Conservation (phyloP, 2,797 vertebrate species). For the Anomalospiza imberbis region DNA sequence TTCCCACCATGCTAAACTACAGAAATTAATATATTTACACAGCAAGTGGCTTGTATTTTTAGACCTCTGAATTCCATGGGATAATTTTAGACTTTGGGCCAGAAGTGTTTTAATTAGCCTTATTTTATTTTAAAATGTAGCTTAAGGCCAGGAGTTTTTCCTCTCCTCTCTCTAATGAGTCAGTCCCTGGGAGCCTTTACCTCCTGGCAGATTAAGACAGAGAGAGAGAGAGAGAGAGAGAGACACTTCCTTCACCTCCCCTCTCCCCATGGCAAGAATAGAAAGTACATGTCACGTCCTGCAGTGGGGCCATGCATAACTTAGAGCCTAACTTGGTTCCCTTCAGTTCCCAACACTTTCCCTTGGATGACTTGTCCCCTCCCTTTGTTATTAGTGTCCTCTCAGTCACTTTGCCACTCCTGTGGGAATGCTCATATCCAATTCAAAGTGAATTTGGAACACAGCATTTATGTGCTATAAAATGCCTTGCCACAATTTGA, state of each 20-base stretch:
- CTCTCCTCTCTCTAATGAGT: not conserved
- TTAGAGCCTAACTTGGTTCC: not conserved
- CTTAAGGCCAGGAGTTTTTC: not conserved
- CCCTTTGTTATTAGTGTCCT: not conserved
- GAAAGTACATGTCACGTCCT: not conserved
- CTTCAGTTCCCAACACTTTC: not conserved
- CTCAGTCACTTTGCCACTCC: not conserved
- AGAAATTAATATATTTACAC: not conserved
- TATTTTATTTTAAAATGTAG: not conserved
- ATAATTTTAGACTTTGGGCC: not conserved
- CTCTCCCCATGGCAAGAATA: not conserved
- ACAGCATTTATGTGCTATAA: not conserved
- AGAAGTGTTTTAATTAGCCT: not conserved
- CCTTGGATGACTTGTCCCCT: not conserved
- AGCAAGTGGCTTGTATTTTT: not conserved
- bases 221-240: fast-evolving
- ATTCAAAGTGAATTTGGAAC: not conserved
- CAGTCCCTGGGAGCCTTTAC: not conserved
- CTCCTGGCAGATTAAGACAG: not conserved
- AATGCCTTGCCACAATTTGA: not conserved
- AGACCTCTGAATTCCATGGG: not conserved
- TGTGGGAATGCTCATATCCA: not conserved
- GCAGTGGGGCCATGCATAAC: not conserved
- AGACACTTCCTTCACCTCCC: not conserved
- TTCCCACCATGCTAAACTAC: fast-evolving